Evolutionary conservation across 2,113 vertebrate species (phyloP), one percentile per base, ranked within the genome.

Genomic region (Cynoglossus semilaevis): DNA sequence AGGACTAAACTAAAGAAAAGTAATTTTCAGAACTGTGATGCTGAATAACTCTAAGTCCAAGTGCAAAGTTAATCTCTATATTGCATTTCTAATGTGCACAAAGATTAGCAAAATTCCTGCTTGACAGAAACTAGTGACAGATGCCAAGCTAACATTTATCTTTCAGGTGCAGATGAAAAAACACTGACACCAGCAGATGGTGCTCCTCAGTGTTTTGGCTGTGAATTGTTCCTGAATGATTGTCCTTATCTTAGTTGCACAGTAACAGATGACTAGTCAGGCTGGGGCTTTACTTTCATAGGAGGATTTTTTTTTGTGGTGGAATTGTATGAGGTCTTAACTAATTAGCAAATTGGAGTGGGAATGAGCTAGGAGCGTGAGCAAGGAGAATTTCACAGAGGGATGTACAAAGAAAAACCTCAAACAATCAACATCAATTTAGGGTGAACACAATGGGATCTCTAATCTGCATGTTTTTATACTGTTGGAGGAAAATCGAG

Each of bases 101-200:
- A 77, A 74, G 57, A 73, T 85, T 68, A 77, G 63, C 72, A 19
- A 58, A 62, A 70, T 65, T 49, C 61, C 9, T 54, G 49, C 70
- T 56, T 76, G 56, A 47, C 18, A 58, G 45, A 48, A 44, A 48
- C 17, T 63, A 19, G 63, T 18, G 37, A 56, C 50, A 10, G 29
- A 44, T 48, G 50, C 50, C 18, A 56, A 54, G 58, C 50, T 10
- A 65, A 12, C 46, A 46, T 48, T 51, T 44, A 60, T 57, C 51
- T 22, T 35, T 15, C 17, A 58, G 40, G 48, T 49, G 51, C 15
- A 45, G 13, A 18, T 67, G 15, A 9, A 40, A 13, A 40, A 40
- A 71, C 76, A 67, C 54, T 80, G 79, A 79, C 67, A 72, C 78
- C 78, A 85, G 74, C 80, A 83, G 9, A 78, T 61, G 46, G 57